Conservation (phyloP, 2,888 invertebrate genomes). For the Ormyrus pomaceus region DNA sequence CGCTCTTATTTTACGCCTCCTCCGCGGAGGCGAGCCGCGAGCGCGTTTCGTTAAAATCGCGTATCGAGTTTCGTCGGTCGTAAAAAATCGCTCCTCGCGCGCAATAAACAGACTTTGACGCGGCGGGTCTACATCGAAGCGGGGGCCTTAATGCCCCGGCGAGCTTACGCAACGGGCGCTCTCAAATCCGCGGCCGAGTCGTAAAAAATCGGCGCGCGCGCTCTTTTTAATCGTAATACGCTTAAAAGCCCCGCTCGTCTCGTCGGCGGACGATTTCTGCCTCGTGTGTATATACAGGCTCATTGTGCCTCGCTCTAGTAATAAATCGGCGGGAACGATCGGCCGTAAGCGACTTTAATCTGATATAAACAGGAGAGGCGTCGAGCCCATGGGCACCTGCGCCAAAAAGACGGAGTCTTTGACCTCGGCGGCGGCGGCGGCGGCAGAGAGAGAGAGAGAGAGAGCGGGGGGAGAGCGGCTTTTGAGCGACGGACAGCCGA, state of each 20-base stretch:
- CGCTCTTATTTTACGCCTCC: too few relatives aligned
- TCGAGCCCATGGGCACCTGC: not conserved
- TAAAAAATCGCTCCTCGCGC: too few relatives aligned
- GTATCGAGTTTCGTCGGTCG: too few relatives aligned
- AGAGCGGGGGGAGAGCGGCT: not conserved
- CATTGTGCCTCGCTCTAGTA: not conserved
- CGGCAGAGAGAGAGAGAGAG: too few relatives aligned
- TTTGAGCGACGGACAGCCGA: slow-evolving; percentile 21
- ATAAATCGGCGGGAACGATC: slow-evolving; percentile 30
- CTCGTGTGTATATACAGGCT: not conserved
- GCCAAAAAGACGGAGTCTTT: slow-evolving; percentile 27
- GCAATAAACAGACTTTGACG: too few relatives aligned
- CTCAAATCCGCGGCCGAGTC: not conserved
- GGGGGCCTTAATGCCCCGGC: too few relatives aligned
- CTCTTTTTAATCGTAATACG: not conserved
- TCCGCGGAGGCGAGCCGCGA: too few relatives aligned
- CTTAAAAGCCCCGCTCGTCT: not conserved
- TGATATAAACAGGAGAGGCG: slow-evolving; percentile 8
- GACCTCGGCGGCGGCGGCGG: slow-evolving; percentile 7
- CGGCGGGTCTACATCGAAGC: too few relatives aligned
- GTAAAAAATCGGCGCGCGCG: not conserved
- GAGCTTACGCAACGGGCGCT: too few relatives aligned
- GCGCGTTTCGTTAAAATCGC: too few relatives aligned
- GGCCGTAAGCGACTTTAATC: slow-evolving; percentile 26
- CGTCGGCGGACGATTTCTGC: too few relatives aligned